These are phyloP conservation scores for Dicranocentrus wangi DNA, from an alignment of 2,888 invertebrate genomes.

Conservation along the genomic window DNA sequence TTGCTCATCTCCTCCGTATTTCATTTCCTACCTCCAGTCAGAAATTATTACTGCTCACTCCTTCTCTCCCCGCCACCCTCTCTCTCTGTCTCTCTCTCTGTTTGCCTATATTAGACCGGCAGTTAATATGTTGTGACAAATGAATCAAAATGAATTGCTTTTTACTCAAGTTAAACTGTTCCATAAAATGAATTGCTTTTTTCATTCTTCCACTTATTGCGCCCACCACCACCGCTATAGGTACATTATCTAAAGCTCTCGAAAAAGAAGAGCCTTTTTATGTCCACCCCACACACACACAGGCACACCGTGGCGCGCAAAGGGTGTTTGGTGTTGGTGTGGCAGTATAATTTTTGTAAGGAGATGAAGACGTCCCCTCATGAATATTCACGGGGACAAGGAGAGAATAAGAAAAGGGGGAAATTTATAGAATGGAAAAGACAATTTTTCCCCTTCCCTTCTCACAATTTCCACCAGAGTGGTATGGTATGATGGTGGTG, in stretches of 20 bases:
- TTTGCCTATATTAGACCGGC: background rate
- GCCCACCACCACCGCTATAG: conserved; percentile 13
- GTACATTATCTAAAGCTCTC: background rate
- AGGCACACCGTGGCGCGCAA: background rate
- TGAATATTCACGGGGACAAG: conserved; percentile 58
- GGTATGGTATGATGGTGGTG: too few relatives aligned
- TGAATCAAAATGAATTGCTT: conserved; percentile 63
- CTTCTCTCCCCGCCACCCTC: conserved; percentile 11
- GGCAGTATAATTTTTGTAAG: conserved; percentile 18
- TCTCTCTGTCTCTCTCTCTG: conserved; percentile 35
- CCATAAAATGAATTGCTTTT: conserved; percentile 66
- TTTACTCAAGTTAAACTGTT: conserved; percentile 53
- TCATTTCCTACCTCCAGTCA: conserved; percentile 5
- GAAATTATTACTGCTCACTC: conserved; percentile 61
- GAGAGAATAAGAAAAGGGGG: conserved; percentile 50
- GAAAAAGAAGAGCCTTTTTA: background rate
- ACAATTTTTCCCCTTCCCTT: conserved; percentile 62
- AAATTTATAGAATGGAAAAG: conserved; percentile 63
- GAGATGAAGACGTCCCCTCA: conserved; percentile 55
- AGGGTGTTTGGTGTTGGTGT: conserved; percentile 29
- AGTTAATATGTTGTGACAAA: conserved; percentile 58
- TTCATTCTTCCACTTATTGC: conserved; percentile 53
- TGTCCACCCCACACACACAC: background rate
- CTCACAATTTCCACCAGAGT: conserved; percentile 3
- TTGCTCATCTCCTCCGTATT: conserved; percentile 34